Conservation (phyloP, 53 echinoderm and acorn worm species). For the Apostichopus leukothele region DNA sequence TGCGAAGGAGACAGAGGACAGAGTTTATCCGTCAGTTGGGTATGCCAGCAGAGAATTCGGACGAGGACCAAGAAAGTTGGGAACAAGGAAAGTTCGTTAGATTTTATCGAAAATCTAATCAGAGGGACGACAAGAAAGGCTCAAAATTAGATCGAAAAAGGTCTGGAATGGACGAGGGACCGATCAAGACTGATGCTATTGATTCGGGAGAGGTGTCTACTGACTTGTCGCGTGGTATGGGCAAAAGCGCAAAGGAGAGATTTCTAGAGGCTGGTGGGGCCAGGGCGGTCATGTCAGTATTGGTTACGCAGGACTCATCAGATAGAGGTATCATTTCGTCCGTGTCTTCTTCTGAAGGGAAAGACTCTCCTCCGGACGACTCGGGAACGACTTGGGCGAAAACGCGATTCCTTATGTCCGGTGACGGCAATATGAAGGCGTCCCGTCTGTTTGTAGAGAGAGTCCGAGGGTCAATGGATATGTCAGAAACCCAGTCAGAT, state of each 20-base stretch:
- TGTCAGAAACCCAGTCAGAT: conserved; percentile 58
- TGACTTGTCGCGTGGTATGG: conserved; percentile 38
- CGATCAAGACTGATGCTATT: conserved; percentile 19
- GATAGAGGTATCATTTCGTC: conserved; percentile 62
- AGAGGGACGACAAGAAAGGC: conserved; percentile 18
- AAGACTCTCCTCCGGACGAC: conserved; percentile 28
- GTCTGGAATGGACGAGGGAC: conserved; percentile 7
- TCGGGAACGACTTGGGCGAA: conserved; percentile 47
- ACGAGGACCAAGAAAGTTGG: conserved; percentile 40
- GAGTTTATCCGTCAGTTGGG: conserved; percentile 42
- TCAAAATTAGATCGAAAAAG: background rate
- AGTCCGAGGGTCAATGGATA: conserved; percentile 77
- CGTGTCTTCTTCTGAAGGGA: conserved; percentile 51
- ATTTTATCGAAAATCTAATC: conserved; percentile 18
- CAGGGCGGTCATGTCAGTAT: conserved; percentile 81
- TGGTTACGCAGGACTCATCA: conserved; percentile 86
- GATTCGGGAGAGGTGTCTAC: conserved; percentile 22
- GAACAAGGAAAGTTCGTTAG: conserved; percentile 28
- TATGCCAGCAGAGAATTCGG: conserved; percentile 5
- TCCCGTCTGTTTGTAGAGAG: conserved; percentile 81
- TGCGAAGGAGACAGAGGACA: conserved; percentile 16
- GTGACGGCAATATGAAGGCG: conserved; percentile 67
- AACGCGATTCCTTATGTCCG: conserved; percentile 62
- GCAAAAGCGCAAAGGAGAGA: conserved; percentile 86
- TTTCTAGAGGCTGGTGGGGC: conserved; percentile 89